These are phyloP conservation scores for Rutilus rutilus DNA, from an alignment of 2,113 vertebrate genomes.

Conservation along the genomic window DNA sequence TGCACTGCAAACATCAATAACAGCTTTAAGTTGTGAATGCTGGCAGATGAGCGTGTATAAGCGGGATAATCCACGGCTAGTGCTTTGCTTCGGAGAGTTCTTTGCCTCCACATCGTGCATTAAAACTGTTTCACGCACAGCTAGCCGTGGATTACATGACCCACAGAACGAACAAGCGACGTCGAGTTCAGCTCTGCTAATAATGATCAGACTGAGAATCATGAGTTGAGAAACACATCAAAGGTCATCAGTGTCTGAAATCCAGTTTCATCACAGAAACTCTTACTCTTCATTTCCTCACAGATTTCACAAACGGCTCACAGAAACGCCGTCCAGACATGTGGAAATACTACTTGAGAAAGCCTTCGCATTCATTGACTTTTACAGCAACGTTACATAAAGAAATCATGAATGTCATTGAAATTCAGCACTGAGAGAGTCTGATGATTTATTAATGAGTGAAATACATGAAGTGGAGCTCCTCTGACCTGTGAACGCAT, in stretches of 20 bases:
- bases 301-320: background rate
- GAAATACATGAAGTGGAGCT: background rate
- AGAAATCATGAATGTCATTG: background rate
- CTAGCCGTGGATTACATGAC: too few species aligned
- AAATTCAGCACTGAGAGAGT: background rate
- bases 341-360: background rate
- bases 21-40: too few species aligned
- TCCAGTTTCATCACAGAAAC: slow-evolving; percentile 12
- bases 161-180: too few species aligned
- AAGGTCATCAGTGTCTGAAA: background rate
- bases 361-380: background rate
- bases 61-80: too few species aligned
- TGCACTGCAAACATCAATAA: too few species aligned
- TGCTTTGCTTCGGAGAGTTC: too few species aligned
- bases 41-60: too few species aligned
- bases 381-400: background rate
- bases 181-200: too few species aligned
- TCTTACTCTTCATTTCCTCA: slow-evolving; percentile 14
- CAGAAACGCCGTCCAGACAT: background rate
- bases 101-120: too few species aligned
- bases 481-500: background rate
- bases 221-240: background rate
- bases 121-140: too few species aligned
- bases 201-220: background rate
- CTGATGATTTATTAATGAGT: background rate